A percentile compares a stretch with the other conserved stretches of the same genome.
Evolutionary conservation across 2,113 vertebrate species (phyloP).

Genomic region (Jaculus jaculus): DNA sequence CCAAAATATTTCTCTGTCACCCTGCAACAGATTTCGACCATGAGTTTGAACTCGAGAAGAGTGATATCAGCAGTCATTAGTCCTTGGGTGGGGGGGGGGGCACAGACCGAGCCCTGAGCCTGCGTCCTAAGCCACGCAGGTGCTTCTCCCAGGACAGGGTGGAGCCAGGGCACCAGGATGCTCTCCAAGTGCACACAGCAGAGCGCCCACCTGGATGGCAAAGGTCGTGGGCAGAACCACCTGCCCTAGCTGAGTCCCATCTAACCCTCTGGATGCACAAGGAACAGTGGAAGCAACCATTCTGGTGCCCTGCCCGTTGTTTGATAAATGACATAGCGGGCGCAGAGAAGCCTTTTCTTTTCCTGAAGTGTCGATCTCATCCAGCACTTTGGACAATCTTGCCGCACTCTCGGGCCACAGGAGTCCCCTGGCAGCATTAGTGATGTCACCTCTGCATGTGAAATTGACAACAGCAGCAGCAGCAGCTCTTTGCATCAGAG

Average conservation of each 20-base stretch:
- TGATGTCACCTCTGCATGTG: background rate
- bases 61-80: background rate
- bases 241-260: background rate
- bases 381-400: background rate
- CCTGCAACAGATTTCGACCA: background rate
- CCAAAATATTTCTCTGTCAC: slow-evolving; percentile 39
- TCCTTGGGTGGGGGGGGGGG: no score
- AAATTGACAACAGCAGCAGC: background rate
- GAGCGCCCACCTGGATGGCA: background rate
- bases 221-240: background rate
- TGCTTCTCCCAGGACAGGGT: background rate
- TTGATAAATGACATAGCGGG: background rate
- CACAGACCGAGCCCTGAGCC: background rate
- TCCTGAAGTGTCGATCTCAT: background rate
- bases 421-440: background rate
- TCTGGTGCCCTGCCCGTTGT: background rate
- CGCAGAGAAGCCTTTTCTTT: background rate
- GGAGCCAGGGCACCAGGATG: background rate
- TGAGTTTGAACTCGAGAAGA: background rate
- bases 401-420: background rate
- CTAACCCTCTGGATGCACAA: background rate
- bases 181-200: background rate
- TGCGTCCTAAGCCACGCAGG: background rate
- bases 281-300: background rate
- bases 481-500: slow-evolving; percentile 12